phyloP scores from a whole-genome alignment of 2,797 vertebrate genomes.

The Telmatherina bonti region DNA sequence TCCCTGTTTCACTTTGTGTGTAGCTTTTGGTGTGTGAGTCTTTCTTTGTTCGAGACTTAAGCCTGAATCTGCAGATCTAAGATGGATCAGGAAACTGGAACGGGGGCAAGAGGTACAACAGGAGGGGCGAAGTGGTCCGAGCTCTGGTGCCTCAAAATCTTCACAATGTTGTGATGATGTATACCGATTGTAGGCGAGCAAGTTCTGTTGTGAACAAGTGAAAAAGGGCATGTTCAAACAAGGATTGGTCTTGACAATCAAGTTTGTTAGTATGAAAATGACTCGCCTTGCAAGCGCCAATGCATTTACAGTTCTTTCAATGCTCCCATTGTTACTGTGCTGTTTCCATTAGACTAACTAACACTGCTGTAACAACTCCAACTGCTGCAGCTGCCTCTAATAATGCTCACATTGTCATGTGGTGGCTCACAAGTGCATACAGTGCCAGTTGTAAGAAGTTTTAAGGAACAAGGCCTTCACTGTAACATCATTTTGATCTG shows the following conservation, averaged over 20 bases:
- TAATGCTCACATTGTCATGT: constrained; percentile 39
- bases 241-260: neutral
- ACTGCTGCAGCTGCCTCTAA: constrained; percentile 12
- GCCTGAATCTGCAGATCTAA: constrained; percentile 60
- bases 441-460: constrained; percentile 38
- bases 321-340: neutral
- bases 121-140: neutral
- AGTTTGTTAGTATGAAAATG: neutral
- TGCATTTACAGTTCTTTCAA: neutral
- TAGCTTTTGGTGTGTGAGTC: constrained; percentile 52
- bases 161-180: too few species aligned
- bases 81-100: constrained; percentile 68
- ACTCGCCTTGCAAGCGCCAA: too few species aligned
- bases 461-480: constrained; percentile 49
- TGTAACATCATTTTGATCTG: constrained; percentile 29
- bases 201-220: neutral
- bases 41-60: constrained; percentile 76
- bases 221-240: neutral
- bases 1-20: constrained; percentile 59
- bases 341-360: neutral
- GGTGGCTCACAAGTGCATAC: constrained; percentile 25
- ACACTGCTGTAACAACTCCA: neutral
- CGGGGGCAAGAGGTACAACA: constrained; percentile 39
- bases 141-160: neutral
- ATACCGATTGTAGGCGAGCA: neutral